Evolutionary conservation across 2,113 vertebrate genomes (phyloP).

Genomic region (Macheiramphus alcinus): DNA sequence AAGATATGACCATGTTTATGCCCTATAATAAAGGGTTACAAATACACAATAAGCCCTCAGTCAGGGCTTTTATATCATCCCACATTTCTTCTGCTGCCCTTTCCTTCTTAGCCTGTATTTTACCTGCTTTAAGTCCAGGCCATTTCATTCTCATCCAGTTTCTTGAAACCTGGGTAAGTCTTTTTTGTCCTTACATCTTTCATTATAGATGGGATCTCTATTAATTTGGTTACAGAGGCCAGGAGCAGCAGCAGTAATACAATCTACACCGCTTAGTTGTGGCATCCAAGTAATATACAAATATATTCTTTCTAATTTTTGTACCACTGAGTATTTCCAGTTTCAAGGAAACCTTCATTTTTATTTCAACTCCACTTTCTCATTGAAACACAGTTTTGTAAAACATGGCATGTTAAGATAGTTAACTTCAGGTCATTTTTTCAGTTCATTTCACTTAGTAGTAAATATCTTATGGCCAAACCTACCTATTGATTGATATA

Average conservation of each 20-base stretch:
- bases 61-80: neutral
- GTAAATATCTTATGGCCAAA: neutral
- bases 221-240: neutral
- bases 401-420: neutral
- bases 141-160: neutral
- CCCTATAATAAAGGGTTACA: neutral
- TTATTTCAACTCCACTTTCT: neutral
- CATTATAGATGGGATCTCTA: accelerated
- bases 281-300: accelerated
- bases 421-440: neutral
- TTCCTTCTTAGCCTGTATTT: neutral
- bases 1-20: accelerated
- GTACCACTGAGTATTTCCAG: neutral
- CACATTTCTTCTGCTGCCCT: neutral
- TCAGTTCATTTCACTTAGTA: neutral
- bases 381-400: neutral
- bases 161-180: accelerated
- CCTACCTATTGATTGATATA: neutral
- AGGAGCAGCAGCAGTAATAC: neutral
- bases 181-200: neutral
- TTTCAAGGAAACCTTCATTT: neutral
- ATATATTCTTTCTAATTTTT: neutral
- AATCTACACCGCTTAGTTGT: no score
- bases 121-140: neutral
- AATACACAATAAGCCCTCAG: neutral